Conservation (phyloP, 2,888 invertebrate genomes). For the Hirtodrosophila trivittata region DNA sequence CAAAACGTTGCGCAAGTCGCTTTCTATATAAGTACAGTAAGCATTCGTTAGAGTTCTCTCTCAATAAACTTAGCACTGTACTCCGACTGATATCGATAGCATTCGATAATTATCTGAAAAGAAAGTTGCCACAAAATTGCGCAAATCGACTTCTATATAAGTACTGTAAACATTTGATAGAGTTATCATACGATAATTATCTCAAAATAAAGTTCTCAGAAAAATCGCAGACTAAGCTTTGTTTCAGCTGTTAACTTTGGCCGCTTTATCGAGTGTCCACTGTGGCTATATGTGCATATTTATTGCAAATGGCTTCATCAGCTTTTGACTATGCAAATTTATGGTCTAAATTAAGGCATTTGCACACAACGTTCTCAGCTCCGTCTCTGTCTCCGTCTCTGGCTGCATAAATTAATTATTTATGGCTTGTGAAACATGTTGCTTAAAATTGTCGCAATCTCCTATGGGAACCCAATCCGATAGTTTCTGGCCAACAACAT, state of each 20-base stretch:
- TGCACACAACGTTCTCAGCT: constrained; percentile 58
- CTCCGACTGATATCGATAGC: too few relatives aligned
- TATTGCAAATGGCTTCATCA: constrained; percentile 67
- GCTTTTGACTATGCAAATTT: constrained; percentile 58
- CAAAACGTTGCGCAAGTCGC: too few relatives aligned
- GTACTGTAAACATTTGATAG: too few relatives aligned
- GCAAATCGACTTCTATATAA: neutral
- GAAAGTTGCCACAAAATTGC: neutral
- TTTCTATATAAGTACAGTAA: too few relatives aligned
- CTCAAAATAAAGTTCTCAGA: too few relatives aligned
- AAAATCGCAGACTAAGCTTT: too few relatives aligned
- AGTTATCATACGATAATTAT: too few relatives aligned
- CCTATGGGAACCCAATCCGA: constrained; percentile 1
- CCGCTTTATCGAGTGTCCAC: constrained; percentile 10
- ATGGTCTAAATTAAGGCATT: constrained; percentile 76
- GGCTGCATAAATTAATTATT: constrained; percentile 76
- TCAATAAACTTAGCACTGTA: too few relatives aligned
- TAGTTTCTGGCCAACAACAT: constrained; percentile 13
- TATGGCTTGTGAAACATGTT: constrained; percentile 69
- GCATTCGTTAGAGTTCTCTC: too few relatives aligned
- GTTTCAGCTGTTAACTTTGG: too few relatives aligned
- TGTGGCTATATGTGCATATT: constrained; percentile 24
- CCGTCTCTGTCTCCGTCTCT: constrained; percentile 34
- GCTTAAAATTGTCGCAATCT: constrained; percentile 34
- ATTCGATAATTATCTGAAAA: too few relatives aligned